Evolutionary conservation across 2,113 vertebrate species (phyloP).

Genomic region (Chroicocephalus ridibundus): DNA sequence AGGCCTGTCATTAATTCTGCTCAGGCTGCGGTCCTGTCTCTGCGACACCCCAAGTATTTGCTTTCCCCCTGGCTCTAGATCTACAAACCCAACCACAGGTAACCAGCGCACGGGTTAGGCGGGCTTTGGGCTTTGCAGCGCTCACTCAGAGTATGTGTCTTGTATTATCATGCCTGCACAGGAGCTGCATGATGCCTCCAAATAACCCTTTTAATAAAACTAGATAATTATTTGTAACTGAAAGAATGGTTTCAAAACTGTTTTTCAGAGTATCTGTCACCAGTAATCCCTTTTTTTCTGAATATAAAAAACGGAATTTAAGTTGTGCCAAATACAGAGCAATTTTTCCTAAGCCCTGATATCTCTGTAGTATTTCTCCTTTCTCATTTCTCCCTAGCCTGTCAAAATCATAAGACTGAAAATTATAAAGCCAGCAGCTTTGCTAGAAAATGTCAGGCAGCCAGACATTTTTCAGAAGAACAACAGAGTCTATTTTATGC

Average conservation of each 20-base stretch:
- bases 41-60: rapidly evolving
- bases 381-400: neutral
- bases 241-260: neutral
- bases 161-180: neutral
- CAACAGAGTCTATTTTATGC: conserved; percentile 8
- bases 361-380: neutral
- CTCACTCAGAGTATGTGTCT: neutral
- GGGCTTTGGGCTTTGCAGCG: neutral
- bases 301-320: neutral
- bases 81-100: neutral
- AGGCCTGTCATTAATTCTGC: neutral
- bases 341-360: neutral
- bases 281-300: neutral
- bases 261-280: neutral
- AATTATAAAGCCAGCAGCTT: conserved; percentile 20
- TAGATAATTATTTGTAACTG: neutral
- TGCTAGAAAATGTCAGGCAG: conserved; percentile 33
- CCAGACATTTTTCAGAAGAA: conserved; percentile 20
- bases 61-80: neutral
- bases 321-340: neutral
- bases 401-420: neutral
- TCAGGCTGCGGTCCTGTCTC: neutral
- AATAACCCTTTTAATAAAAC: neutral
- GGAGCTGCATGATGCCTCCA: neutral
- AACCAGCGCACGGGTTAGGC: neutral